A percentile compares a stretch with the other conserved stretches of the same genome.
Evolutionary conservation across 2,888 invertebrate genomes (phyloP).

Genomic region (Galeopsomyia nigrocyanea): DNA sequence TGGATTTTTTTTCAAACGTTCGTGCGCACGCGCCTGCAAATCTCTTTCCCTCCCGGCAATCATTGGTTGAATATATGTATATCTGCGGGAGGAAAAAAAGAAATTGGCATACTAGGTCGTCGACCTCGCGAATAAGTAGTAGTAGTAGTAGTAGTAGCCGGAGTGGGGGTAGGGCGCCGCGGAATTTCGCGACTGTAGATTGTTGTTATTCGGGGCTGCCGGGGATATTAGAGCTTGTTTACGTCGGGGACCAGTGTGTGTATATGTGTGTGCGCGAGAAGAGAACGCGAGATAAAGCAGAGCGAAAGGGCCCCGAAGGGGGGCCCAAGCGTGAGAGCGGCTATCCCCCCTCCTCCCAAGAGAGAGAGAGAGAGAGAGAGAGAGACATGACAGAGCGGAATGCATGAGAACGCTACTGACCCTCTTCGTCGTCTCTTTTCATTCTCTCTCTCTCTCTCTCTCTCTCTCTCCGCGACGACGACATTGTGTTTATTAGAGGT

Average conservation of each 20-base stretch:
- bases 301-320: constrained; percentile 29
- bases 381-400: constrained; percentile 64
- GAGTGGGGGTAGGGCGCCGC: no score
- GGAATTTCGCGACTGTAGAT: no score
- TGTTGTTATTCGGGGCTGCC: no score
- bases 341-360: no score
- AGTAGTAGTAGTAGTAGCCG: no score
- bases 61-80: background rate
- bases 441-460: constrained; percentile 13
- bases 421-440: constrained; percentile 51
- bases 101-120: no score
- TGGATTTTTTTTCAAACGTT: no score
- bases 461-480: constrained; percentile 25
- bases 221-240: constrained; percentile 57
- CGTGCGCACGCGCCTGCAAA: background rate
- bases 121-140: no score
- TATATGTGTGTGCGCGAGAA: no score
- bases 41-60: background rate
- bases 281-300: constrained; percentile 41
- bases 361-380: constrained; percentile 46
- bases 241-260: constrained; percentile 54
- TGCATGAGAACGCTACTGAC: constrained; percentile 68
- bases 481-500: constrained; percentile 34
- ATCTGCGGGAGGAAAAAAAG: no score
- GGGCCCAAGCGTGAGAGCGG: no score